These are phyloP conservation scores for Hipparchia sbordonii DNA, from an alignment of 2,888 invertebrate species.

Conservation along the genomic window DNA sequence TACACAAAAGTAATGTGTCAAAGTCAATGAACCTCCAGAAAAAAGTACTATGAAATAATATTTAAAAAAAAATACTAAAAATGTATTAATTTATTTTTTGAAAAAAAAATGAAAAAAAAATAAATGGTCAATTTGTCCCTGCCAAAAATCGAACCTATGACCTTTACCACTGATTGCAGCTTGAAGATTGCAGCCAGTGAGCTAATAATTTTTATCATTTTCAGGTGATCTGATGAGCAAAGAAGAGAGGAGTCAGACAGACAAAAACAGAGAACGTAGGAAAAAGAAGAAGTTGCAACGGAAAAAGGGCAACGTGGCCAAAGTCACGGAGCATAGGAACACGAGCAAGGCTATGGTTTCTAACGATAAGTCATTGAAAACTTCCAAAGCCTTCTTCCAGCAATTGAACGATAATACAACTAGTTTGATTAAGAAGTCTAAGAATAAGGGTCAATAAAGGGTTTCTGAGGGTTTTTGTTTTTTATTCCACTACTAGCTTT, in stretches of 20 bases:
- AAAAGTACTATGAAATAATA: no score
- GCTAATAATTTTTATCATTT: not conserved
- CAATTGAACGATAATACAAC: conserved; percentile 89
- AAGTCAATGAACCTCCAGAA: no score
- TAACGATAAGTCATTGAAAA: conserved; percentile 84
- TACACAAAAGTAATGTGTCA: no score
- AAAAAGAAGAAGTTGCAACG: conserved; percentile 92
- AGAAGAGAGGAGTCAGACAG: conserved; percentile 92
- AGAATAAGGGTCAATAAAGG: conserved; percentile 58
- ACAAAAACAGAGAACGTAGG: conserved; percentile 94
- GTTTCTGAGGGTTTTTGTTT: conserved; percentile 19
- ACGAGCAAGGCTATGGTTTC: conserved; percentile 83
- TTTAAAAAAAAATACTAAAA: no score
- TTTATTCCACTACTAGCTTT: not conserved
- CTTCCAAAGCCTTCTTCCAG: conserved; percentile 91
- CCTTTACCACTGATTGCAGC: no score
- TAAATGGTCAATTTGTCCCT: no score
- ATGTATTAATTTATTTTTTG: no score
- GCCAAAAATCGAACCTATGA: no score
- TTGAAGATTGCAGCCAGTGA: no score
- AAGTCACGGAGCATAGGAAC: conserved; percentile 78
- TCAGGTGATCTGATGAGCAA: conserved; percentile 84
- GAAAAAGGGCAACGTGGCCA: conserved; percentile 68
- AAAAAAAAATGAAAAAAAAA: no score
- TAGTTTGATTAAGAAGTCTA: conserved; percentile 67